Base-by-base conservation (phyloP, 2,888 invertebrate species). In the Scelioninae gen. 1 region DNA sequence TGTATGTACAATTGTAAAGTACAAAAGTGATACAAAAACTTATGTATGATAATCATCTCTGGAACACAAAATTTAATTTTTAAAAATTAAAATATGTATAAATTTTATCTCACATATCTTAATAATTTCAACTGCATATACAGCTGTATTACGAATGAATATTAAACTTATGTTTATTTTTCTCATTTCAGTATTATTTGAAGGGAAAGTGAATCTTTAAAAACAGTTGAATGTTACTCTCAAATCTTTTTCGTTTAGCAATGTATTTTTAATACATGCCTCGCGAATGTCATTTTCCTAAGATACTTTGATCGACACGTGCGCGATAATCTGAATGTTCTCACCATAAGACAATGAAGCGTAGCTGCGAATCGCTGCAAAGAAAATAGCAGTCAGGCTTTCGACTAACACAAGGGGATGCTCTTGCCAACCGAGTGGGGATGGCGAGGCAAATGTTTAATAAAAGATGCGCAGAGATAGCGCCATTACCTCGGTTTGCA, bases 401-500 rank as follows among this genome's bases (percentile, higher is more conserved):
- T 85, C 82, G 76, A 82, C 76, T 78, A 69, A 63, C 66, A 53
- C 81, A 38, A 58, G 60, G 83, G 78, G 77, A 53, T 53, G 76
- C 77, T 69, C 58, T 72, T 76, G 79, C 81, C 77, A 77, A 74
- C 76, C 77, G 85, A 68, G 85, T 81, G 79, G 85, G 74, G 71
- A 88, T 86, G 89, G 88, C 87, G 89, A 89, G 89, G 89, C 89
- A 88, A 91, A 89, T 90, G 91, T 91, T 92, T 92, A 92, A 92
- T 92, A 92, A 92, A 92, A 92, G 92, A 92, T 92, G 92, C 91
- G 92, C 92, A 91, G 92, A 92, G 92, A 92, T 92, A 92, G 92
- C 92, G 92, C 92, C 92, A 92, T 92, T 92, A 92, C 92, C 92
- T 91, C 90, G 90, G 88, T 88, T 87, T 92, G 92, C 91, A 92